phyloP scores from a whole-genome alignment of 2,888 invertebrate species.

The Drosophila picticornis region DNA sequence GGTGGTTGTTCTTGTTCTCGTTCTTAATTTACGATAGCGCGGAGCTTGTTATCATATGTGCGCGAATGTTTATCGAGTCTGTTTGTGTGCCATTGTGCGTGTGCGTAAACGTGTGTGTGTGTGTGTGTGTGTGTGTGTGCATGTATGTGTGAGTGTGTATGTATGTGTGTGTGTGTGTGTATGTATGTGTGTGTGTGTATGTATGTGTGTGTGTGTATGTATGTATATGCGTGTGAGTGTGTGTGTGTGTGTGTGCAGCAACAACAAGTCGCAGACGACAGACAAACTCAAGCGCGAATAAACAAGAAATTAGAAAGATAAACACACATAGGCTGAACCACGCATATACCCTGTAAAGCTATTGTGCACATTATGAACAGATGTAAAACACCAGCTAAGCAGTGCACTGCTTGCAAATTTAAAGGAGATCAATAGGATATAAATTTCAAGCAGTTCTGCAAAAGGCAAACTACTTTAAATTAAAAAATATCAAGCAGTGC shows the following conservation, averaged over 20 bases:
- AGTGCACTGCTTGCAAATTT: not conserved
- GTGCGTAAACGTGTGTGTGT: not conserved
- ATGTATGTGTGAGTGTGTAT: slow-evolving; percentile 14
- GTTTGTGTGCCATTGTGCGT: slow-evolving; percentile 12
- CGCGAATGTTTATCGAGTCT: slow-evolving; percentile 59
- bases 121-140: not conserved
- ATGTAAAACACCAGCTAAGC: not conserved
- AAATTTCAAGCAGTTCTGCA: not conserved
- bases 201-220: not conserved
- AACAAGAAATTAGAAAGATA: slow-evolving; percentile 42
- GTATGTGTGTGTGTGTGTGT: slow-evolving; percentile 4
- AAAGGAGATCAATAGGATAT: not conserved
- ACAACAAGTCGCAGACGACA: slow-evolving; percentile 37
- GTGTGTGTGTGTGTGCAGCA: slow-evolving; percentile 5
- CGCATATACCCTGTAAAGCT: slow-evolving; percentile 22
- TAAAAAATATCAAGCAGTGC: not conserved
- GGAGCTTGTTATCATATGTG: slow-evolving; percentile 57
- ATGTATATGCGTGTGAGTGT: slow-evolving; percentile 5
- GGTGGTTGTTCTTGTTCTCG: slow-evolving; percentile 8
- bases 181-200: not conserved
- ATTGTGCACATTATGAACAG: not conserved
- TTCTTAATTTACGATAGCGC: slow-evolving; percentile 58
- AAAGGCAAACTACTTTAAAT: not conserved
- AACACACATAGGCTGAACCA: not conserved
- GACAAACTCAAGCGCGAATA: slow-evolving; percentile 50